Evolutionary conservation across 92 coral and sea anemone species (phyloP), one percentile per base, ranked within the genome.

Genomic region (Epizoanthus scotinus): DNA sequence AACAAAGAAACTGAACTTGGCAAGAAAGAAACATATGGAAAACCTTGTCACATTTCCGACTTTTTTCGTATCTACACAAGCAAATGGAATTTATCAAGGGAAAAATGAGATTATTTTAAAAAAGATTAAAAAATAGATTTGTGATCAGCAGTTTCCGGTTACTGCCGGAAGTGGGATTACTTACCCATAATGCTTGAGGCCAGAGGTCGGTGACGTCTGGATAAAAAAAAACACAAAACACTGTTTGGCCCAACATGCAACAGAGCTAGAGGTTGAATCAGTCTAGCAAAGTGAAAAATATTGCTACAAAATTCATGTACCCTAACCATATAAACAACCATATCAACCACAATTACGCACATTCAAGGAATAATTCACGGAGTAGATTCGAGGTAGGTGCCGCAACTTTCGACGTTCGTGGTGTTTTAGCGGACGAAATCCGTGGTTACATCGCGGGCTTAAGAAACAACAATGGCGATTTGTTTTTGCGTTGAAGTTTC

Each of bases 361-460:
- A 91, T 84, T 86, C 88, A 18, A 90, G 98, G 73, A 91, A 86
- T 70, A 95, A 90, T 77, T 93, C 99, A 27, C 91, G 99, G 74
- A 95, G 99, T 90, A 90, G 99, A 77, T 95, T 95, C 73, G 99
- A 95, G 98, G 99, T 95, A 72, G 71, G 98, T 78, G 84, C 36
- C 21, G 52, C 60, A 26, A 42, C 13, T 55, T 81, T 27, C 17
- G 73, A 49, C 77, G 63, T 69, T 85, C 65, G 73, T 61, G 57
- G 70, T 49, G 78, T 67, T 42, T 80, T 81, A 31, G 61, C 84
- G 58, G 66, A 54, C 73, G 82, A 75, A 75, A 59, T 71, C 61
- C 78, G 77, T 79, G 68, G 78, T 61, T 64, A 54, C 72, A 31
- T 71, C 71, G 74, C 71, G 78, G 31, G 64, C 67, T 67, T 86